phyloP scores from a whole-genome alignment of 2,888 invertebrate genomes.

The Urechis unicinctus region DNA sequence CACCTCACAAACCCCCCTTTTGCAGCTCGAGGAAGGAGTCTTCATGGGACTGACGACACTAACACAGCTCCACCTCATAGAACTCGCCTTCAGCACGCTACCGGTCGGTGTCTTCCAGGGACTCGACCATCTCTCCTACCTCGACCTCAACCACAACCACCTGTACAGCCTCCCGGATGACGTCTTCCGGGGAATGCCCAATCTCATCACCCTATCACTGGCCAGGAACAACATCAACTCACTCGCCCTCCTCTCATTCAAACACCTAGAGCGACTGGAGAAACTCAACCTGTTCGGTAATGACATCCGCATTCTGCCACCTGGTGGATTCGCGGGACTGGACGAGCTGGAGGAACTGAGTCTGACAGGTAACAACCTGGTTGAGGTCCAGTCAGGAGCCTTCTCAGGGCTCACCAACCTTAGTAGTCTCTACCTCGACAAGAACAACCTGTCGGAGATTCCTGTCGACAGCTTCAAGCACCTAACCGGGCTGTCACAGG shows the following conservation, averaged over 20 bases:
- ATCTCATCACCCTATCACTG: conserved; percentile 3
- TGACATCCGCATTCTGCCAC: neutral
- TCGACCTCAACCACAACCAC: conserved; percentile 3
- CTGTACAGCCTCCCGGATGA: neutral
- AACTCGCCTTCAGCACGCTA: neutral
- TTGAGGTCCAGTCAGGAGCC: neutral
- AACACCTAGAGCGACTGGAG: conserved; percentile 1
- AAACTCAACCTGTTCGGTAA: conserved; percentile 8
- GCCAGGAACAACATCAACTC: conserved; percentile 3
- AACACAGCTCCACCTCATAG: neutral
- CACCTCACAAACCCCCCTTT: neutral
- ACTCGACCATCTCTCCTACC: neutral
- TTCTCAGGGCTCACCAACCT: neutral
- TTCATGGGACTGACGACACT: conserved; percentile 4
- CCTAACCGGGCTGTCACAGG: neutral
- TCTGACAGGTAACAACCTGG: conserved; percentile 2
- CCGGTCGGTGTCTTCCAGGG: neutral
- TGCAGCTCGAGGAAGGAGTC: neutral
- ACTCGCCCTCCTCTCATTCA: conserved; percentile 2
- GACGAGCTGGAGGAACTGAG: neutral
- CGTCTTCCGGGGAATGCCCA: neutral
- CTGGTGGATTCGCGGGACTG: conserved; percentile 3
- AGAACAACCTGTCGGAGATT: conserved; percentile 2
- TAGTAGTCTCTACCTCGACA: neutral
- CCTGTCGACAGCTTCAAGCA: neutral